Evolutionary conservation across 2,888 invertebrate species (phyloP).

Genomic region (Clistopyga incitator): DNA sequence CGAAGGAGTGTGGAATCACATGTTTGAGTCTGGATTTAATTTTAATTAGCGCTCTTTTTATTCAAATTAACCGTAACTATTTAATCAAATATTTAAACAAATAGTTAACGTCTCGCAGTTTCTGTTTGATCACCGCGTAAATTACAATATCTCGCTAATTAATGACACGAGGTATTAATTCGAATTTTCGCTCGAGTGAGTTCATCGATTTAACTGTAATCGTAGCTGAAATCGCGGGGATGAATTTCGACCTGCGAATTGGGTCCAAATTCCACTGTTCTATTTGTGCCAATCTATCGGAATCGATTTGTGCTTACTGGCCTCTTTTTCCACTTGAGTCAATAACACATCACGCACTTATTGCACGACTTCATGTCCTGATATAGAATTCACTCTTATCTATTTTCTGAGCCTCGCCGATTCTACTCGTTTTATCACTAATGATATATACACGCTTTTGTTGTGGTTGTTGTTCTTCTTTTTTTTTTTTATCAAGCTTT

Average conservation of each 20-base stretch:
- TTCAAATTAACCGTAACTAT: background rate
- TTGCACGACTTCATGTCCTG: slow-evolving; percentile 8
- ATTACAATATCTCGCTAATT: no score
- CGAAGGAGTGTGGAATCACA: background rate
- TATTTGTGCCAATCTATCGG: slow-evolving; percentile 3
- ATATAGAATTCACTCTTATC: slow-evolving; percentile 10
- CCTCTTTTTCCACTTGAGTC: slow-evolving; percentile 3
- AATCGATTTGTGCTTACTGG: slow-evolving; percentile 13
- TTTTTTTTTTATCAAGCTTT: no score
- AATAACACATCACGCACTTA: background rate
- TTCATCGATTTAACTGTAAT: no score
- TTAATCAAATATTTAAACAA: background rate
- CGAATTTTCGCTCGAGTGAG: background rate
- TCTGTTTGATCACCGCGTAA: background rate
- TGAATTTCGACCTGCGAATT: slow-evolving; percentile 3
- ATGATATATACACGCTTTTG: background rate
- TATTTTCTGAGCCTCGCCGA: background rate
- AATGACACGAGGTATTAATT: background rate
- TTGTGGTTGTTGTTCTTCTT: no score
- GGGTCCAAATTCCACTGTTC: slow-evolving; percentile 26
- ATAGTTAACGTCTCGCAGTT: background rate
- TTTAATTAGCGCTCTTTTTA: no score
- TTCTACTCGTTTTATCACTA: slow-evolving; percentile 7
- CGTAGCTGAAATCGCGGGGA: background rate
- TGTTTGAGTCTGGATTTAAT: no score